Percentiles rank a stretch among this genome's conserved stretches.
phyloP scores from a whole-genome alignment of 2,888 invertebrate species.

The Protula sp. region DNA sequence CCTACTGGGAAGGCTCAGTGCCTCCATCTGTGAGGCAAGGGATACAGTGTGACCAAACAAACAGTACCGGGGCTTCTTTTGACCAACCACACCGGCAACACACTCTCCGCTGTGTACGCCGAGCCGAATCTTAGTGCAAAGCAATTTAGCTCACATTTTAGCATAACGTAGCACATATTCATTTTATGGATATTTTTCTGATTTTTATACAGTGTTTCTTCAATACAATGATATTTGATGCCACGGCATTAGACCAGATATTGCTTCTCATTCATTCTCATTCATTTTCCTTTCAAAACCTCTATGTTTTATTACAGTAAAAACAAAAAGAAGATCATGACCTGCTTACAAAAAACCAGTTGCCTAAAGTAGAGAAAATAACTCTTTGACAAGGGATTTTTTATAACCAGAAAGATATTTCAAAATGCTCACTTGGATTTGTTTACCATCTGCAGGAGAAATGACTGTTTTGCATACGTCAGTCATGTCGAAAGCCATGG shows the following conservation, averaged over 20 bases:
- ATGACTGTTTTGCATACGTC: conserved; percentile 14
- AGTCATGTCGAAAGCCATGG: conserved; percentile 26
- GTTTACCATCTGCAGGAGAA: conserved; percentile 13
- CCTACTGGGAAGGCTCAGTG: conserved; percentile 14
- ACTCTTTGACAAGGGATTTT: too few relatives aligned
- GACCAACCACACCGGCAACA: conserved; percentile 24
- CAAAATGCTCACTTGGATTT: conserved; percentile 24
- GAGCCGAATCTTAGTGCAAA: conserved; percentile 18
- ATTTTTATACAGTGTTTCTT: too few relatives aligned
- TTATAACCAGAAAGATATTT: too few relatives aligned
- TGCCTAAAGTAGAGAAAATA: too few relatives aligned
- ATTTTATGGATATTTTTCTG: too few relatives aligned
- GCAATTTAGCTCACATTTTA: not conserved
- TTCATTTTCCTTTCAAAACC: too few relatives aligned
- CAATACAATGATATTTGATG: too few relatives aligned
- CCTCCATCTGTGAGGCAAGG: conserved; percentile 21
- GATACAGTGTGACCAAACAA: conserved; percentile 21
- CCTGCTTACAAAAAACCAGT: too few relatives aligned
- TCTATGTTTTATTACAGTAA: too few relatives aligned
- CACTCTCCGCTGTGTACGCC: conserved; percentile 21
- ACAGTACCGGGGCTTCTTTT: conserved; percentile 25
- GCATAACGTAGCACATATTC: too few relatives aligned
- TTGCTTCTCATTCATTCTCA: too few relatives aligned
- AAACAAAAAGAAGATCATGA: too few relatives aligned
- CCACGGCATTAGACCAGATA: not conserved